Percentiles rank a stretch among this genome's conserved stretches.
phyloP scores from a whole-genome alignment of 64 coral and sea anemone species.

The Actinia equina region DNA sequence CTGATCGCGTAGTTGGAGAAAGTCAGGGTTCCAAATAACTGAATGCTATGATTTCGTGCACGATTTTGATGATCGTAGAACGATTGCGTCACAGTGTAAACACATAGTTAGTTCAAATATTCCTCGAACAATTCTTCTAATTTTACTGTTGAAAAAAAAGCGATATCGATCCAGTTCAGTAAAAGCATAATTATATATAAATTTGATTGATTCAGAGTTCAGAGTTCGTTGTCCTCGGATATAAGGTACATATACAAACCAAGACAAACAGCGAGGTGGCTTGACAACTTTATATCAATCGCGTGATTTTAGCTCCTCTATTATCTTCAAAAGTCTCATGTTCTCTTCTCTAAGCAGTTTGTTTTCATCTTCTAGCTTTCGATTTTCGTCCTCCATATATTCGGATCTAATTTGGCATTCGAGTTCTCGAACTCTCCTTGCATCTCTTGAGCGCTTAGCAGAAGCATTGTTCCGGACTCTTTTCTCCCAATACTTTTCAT shows the following conservation, averaged over 20 bases:
- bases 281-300: neutral
- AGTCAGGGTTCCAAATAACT: neutral
- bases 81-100: constrained; percentile 69
- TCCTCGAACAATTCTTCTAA: neutral
- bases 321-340: constrained; percentile 56
- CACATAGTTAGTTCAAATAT: neutral
- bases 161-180: neutral
- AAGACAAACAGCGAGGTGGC: neutral
- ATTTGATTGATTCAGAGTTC: neutral
- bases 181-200: neutral
- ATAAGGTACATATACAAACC: too few relatives aligned
- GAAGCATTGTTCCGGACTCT: constrained; percentile 86
- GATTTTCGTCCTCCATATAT: constrained; percentile 85
- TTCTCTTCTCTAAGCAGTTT: constrained; percentile 75
- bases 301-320: constrained; percentile 33
- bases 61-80: neutral
- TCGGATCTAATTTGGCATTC: constrained; percentile 90
- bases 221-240: neutral
- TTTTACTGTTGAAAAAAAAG: too few relatives aligned
- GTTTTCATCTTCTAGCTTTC: constrained; percentile 74
- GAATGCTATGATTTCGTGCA: neutral
- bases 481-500: constrained; percentile 88
- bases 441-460: constrained; percentile 84
- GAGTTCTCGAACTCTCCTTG: constrained; percentile 82
- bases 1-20: neutral